Conservation (phyloP, 2,888 invertebrate genomes). For the Mythimna lalbum region DNA sequence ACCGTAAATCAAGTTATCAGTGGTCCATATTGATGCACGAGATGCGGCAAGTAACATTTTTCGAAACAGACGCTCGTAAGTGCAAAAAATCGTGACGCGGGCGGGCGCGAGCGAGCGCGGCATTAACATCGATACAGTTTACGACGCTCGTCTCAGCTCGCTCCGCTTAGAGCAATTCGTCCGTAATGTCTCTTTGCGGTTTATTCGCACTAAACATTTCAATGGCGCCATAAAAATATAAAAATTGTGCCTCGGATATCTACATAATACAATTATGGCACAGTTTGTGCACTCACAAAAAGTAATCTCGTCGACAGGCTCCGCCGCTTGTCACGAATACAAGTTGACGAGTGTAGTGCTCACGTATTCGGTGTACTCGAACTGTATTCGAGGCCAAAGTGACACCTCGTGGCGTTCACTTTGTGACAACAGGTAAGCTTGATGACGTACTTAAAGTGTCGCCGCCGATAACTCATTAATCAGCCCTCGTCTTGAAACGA, state of each 20-base stretch:
- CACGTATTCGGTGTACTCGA: neutral
- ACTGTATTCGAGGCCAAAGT: neutral
- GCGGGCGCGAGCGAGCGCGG: neutral
- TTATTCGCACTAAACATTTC: constrained; percentile 47
- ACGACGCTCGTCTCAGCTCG: constrained; percentile 23
- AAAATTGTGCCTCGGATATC: constrained; percentile 33
- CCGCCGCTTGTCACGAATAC: constrained; percentile 5
- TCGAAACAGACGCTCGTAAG: neutral
- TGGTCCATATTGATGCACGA: neutral
- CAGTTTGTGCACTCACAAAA: constrained; percentile 33
- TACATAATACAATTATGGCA: constrained; percentile 47
- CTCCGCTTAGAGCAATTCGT: constrained; percentile 22
- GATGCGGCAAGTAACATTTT: neutral
- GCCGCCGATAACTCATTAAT: constrained; percentile 11
- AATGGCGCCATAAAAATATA: constrained; percentile 42
- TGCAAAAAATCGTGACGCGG: neutral
- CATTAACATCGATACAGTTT: constrained; percentile 40
- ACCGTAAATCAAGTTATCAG: constrained; percentile 6
- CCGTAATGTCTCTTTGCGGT: constrained; percentile 33
- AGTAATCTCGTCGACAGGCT: constrained; percentile 26
- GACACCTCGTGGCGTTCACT: neutral
- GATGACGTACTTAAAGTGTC: neutral
- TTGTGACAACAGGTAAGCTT: neutral
- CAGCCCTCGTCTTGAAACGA: constrained; percentile 3
- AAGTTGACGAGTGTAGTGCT: neutral